Evolutionary conservation across 2,888 invertebrate species (phyloP), one percentile per base, ranked within the genome.

Genomic region (Netelia fuscicornis): DNA sequence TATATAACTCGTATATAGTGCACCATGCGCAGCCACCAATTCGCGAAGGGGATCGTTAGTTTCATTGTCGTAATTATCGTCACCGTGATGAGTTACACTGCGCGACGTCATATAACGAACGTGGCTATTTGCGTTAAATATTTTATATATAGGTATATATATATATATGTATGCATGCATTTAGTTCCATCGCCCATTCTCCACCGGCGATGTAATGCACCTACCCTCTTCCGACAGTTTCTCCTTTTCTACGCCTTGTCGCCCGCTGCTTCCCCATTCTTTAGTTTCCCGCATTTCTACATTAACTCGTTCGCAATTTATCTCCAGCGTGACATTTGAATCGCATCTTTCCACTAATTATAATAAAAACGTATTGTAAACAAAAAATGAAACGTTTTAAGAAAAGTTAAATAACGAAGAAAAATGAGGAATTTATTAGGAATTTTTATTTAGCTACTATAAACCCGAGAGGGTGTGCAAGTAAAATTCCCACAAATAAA

Each of bases 1-100:
- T 48, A 13, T 48, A 48, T 48, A 48, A 1, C 5, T 64, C 48
- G 42, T 20, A 20, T n/a, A 13, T 17, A 54, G 64, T 20, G 54
- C 74, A 67, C 54, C 83, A 65, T 75, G 81, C 74, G 25, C 74
- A 62, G 74, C 52, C 78, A 68, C 71, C 30, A 72, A 70, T 81
- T 86, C 74, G 23, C 60, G 74, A 44, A 13, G 54, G 37, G 64
- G 79, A 79, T 86, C 83, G 75, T 83, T 86, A 84, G 84, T 75
- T 75, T 79, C 76, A 86, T 84, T 86, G 77, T 84, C 76, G 78
- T 86, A 86, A 84, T 86, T 84, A 84, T 84, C 58, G 81, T 84
- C 75, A 78, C 78, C 76, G 64, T 58, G 70, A 37, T 44, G 67
- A 77, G 52, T 77, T 60, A 60, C 78, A 23, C n/a, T 56, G 62